Percentiles rank a stretch among this genome's conserved stretches.
These are phyloP conservation scores for Lasioglossum zephyrum DNA, from an alignment of 2,888 invertebrate genomes.

Conservation along the genomic window DNA sequence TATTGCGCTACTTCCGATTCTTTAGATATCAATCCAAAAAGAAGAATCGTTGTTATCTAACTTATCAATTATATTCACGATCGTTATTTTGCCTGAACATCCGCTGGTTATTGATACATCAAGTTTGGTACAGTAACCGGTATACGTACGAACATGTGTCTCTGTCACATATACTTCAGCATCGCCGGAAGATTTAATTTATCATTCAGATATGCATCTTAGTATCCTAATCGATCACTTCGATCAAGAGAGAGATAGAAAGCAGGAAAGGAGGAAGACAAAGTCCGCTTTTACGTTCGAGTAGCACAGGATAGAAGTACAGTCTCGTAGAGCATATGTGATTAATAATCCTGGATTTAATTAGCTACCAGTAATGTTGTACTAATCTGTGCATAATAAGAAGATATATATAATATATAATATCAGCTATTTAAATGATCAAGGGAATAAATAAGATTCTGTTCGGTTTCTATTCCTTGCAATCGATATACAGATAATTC, in stretches of 20 bases:
- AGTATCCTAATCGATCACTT: not conserved
- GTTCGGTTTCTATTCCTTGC: too few relatives aligned
- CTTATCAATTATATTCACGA: too few relatives aligned
- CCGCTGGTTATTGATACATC: not conserved
- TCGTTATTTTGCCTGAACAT: too few relatives aligned
- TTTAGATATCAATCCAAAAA: too few relatives aligned
- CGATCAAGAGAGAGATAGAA: not conserved
- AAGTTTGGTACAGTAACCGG: not conserved
- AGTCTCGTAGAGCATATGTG: not conserved
- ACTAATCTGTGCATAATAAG: not conserved
- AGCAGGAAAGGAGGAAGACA: not conserved
- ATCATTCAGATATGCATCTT: not conserved
- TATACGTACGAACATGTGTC: not conserved
- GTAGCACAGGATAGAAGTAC: too few relatives aligned
- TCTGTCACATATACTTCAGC: not conserved
- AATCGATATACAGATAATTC: too few relatives aligned
- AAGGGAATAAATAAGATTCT: too few relatives aligned
- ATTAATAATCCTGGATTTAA: not conserved
- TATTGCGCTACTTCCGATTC: too few relatives aligned
- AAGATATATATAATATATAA: too few relatives aligned
- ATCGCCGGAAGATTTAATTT: not conserved
- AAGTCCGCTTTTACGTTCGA: not conserved
- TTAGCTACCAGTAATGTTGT: not conserved
- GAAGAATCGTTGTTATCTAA: too few relatives aligned
- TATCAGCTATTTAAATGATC: too few relatives aligned